Percentiles rank a stretch among this genome's conserved stretches.
Conservation (phyloP, 2,113 vertebrate genomes). For the Ariopsis seemanni region DNA sequence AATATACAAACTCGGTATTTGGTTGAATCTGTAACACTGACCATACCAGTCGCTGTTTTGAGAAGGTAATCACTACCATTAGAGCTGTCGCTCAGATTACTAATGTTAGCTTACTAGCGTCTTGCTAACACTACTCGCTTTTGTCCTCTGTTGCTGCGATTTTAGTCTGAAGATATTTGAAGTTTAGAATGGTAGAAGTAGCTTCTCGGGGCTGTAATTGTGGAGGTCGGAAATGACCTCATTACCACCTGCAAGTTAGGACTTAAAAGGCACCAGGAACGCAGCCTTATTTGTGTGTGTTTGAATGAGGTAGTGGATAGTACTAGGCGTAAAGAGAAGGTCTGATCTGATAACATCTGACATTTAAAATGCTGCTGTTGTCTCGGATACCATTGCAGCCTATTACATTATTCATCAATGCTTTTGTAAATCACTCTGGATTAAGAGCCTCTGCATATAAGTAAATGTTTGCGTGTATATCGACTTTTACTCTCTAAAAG, state of each 20-base stretch:
- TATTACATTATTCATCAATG: constrained; percentile 13
- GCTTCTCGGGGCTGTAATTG: no score
- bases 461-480: not conserved
- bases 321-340: not conserved
- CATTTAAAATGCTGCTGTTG: constrained; percentile 2
- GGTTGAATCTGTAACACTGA: not conserved
- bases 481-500: not conserved
- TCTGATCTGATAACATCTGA: not conserved
- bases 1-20: not conserved
- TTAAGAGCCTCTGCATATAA: not conserved
- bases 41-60: not conserved
- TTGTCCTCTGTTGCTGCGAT: not conserved
- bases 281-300: no score
- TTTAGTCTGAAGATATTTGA: not conserved
- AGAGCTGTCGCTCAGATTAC: not conserved
- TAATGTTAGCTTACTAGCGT: not conserved
- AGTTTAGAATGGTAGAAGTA: no score
- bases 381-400: not conserved
- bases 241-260: not conserved
- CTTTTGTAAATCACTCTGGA: not conserved
- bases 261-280: not conserved
- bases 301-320: not conserved
- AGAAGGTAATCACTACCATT: not conserved
- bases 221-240: not conserved
- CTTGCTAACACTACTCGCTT: not conserved